Conservation (phyloP, 2,888 invertebrate genomes). For the Rhingia campestris region DNA sequence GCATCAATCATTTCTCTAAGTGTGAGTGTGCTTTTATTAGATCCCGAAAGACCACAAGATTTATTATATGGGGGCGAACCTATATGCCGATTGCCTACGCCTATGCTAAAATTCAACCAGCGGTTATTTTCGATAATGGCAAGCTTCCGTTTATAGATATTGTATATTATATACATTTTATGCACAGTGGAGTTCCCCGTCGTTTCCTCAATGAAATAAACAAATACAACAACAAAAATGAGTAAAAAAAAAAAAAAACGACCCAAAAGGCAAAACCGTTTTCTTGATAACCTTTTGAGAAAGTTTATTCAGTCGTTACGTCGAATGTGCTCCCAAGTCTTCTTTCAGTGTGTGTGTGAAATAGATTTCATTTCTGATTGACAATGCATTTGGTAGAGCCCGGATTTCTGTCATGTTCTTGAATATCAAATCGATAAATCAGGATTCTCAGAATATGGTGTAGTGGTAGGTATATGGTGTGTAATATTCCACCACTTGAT, state of each 20-base stretch:
- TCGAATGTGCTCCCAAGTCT: not conserved
- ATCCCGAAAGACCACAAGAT: not conserved
- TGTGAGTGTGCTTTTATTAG: not conserved
- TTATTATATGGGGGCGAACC: conserved; percentile 10
- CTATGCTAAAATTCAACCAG: not conserved
- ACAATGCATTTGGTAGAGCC: not conserved
- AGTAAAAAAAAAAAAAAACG: conserved; percentile 2
- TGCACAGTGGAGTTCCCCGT: conserved; percentile 15
- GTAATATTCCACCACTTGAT: no score
- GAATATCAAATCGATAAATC: not conserved
- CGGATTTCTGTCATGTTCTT: not conserved
- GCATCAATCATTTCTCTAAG: not conserved
- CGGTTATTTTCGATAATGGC: conserved; percentile 8
- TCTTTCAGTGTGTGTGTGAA: not conserved
- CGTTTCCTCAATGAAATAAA: conserved; percentile 16
- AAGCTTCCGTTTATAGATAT: conserved; percentile 19
- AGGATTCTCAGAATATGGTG: not conserved
- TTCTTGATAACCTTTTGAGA: conserved; percentile 22
- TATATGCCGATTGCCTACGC: not conserved
- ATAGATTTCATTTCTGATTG: not conserved
- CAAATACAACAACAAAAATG: not conserved
- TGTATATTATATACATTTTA: not conserved
- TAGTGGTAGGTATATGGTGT: no score
- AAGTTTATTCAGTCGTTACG: no score
- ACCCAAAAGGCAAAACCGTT: not conserved